Percentiles rank a stretch among this genome's conserved stretches.
Evolutionary conservation across 2,797 vertebrate genomes (phyloP).

Genomic region (Cossypha niveicapilla): DNA sequence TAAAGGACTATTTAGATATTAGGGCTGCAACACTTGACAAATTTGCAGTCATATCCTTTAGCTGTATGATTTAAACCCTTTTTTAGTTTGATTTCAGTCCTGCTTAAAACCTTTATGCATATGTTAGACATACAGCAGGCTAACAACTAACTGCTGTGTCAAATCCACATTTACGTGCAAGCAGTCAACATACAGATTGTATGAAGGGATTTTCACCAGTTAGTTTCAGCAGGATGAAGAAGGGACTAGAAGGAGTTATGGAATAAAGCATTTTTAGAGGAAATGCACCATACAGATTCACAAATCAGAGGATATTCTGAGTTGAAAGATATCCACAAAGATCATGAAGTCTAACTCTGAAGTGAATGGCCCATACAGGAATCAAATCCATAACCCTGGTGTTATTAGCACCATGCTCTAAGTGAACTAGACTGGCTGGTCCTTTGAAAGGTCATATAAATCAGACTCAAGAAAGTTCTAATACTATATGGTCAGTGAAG

Average conservation of each 20-base stretch:
- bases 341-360: background rate
- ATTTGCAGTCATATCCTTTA: background rate
- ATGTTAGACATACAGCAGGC: background rate
- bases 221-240: background rate
- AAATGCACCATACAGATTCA: background rate
- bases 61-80: background rate
- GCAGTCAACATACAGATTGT: background rate
- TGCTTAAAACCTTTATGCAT: background rate
- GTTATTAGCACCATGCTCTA: background rate
- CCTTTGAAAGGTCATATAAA: background rate
- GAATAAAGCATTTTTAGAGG: background rate
- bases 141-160: background rate
- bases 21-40: background rate
- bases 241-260: background rate
- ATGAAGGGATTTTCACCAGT: background rate
- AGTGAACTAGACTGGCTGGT: background rate
- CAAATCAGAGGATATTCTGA: background rate
- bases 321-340: background rate
- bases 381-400: background rate
- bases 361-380: background rate
- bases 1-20: background rate
- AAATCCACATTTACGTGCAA: background rate
- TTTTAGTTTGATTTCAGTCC: background rate
- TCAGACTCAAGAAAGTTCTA: background rate
- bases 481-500: background rate